These are phyloP conservation scores for Sciurus carolinensis DNA, from an alignment of 2,797 vertebrate species.

Conservation along the genomic window DNA sequence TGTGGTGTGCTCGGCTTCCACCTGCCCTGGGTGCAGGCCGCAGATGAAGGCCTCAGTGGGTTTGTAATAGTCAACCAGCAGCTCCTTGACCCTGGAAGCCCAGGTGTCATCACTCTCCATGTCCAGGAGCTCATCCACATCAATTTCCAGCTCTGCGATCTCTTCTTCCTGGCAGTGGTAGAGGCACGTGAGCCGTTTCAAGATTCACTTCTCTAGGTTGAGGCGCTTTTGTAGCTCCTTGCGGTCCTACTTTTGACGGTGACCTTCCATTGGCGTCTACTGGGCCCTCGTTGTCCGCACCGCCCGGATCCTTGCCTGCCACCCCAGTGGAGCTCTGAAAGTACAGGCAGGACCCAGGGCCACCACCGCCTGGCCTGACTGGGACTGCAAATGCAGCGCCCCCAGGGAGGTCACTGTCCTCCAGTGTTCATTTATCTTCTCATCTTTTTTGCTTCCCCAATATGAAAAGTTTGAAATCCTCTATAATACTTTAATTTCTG, in stretches of 20 bases:
- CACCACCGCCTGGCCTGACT: conserved; percentile 54
- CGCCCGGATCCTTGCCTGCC: conserved; percentile 88
- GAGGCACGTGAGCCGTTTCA: conserved; percentile 95
- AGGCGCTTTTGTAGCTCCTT: conserved; percentile 96
- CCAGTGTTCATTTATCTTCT: conserved; percentile 56
- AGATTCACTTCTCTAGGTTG: conserved; percentile 97
- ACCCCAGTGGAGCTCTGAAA: conserved; percentile 82
- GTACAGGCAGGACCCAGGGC: conserved; percentile 75
- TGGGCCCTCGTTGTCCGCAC: conserved; percentile 90
- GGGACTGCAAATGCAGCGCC: conserved; percentile 57
- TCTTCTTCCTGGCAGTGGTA: conserved; percentile 98
- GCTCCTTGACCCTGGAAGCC: conserved; percentile 94
- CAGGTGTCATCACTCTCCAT: conserved; percentile 94
- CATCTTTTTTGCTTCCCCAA: conserved; percentile 45
- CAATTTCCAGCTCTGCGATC: conserved; percentile 96
- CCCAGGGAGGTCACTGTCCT: conserved; percentile 75
- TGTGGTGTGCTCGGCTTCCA: conserved; percentile 96
- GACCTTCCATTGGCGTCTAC: conserved; percentile 95
- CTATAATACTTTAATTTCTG: conserved; percentile 55
- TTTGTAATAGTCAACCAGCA: conserved; percentile 96
- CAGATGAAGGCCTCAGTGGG: conserved; percentile 95
- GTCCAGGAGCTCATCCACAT: conserved; percentile 95
- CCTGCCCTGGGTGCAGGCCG: conserved; percentile 95
- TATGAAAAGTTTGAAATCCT: conserved; percentile 39
- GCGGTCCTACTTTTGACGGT: conserved; percentile 97